Conservation (phyloP, 2,888 invertebrate genomes). For the Schizaphis graminum region DNA sequence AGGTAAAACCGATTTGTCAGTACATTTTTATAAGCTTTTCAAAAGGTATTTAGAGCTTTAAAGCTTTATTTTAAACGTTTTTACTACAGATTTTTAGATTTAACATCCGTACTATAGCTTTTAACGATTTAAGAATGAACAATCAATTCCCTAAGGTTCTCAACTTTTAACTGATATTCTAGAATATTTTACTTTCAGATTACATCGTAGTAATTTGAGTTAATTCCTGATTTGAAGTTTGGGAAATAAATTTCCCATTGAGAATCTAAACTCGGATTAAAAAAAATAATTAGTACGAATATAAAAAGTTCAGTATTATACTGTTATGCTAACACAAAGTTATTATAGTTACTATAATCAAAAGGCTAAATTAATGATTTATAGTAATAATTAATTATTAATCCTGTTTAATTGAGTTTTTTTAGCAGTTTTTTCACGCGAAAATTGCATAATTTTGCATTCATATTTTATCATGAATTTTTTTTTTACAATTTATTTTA, state of each 20-base stretch:
- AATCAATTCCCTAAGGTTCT: background rate
- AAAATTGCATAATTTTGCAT: background rate
- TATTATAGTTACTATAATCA: background rate
- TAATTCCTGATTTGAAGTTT: background rate
- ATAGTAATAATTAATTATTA: background rate
- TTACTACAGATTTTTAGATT: background rate
- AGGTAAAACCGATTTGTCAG: background rate
- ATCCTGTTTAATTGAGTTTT: background rate
- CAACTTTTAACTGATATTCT: background rate
- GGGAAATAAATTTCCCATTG: background rate
- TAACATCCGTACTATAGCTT: background rate
- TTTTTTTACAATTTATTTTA: background rate
- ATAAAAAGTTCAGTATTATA: background rate
- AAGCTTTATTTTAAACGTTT: background rate
- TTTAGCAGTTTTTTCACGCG: background rate
- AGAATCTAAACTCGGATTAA: background rate
- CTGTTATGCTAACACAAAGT: background rate
- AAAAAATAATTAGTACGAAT: background rate
- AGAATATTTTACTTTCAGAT: background rate
- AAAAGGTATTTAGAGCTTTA: background rate
- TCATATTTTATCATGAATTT: background rate
- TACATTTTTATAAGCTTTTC: background rate
- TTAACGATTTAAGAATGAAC: background rate
- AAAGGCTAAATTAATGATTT: background rate
- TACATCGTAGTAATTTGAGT: background rate